Conservation (phyloP, 2,888 invertebrate genomes). For the Sesamia inferens region DNA sequence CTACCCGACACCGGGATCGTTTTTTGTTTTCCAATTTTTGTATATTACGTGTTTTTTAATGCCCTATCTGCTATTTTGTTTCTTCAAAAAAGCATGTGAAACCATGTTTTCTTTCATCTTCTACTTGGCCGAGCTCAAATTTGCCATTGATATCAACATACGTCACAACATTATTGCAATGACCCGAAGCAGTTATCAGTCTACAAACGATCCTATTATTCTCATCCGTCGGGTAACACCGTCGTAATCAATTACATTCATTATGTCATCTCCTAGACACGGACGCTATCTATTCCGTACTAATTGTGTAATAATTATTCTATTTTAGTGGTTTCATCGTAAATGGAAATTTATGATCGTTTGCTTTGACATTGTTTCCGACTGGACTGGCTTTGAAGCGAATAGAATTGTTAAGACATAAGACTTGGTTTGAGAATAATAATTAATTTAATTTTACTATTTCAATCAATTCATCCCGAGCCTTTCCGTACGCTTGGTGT, state of each 20-base stretch:
- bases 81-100: background rate
- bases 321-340: conserved; percentile 63
- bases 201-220: conserved; percentile 77
- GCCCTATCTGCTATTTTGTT: too few species aligned
- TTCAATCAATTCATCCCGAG: background rate
- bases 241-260: conserved; percentile 74
- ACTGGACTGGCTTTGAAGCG: conserved; percentile 23
- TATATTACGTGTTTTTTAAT: too few species aligned
- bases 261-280: conserved; percentile 69
- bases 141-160: conserved; percentile 20
- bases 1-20: too few species aligned
- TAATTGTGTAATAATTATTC: conserved; percentile 73
- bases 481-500: too few species aligned
- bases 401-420: conserved; percentile 1
- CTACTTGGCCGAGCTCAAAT: background rate
- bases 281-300: conserved; percentile 69
- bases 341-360: conserved; percentile 47
- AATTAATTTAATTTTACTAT: background rate
- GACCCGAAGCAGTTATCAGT: conserved; percentile 68
- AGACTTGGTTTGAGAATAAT: background rate
- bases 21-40: too few species aligned
- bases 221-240: conserved; percentile 72
- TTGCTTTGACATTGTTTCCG: conserved; percentile 44
- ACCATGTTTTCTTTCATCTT: background rate
- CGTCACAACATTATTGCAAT: conserved; percentile 60